Evolutionary conservation across 2,113 vertebrate species (phyloP).

Genomic region (Antidorcas marsupialis): DNA sequence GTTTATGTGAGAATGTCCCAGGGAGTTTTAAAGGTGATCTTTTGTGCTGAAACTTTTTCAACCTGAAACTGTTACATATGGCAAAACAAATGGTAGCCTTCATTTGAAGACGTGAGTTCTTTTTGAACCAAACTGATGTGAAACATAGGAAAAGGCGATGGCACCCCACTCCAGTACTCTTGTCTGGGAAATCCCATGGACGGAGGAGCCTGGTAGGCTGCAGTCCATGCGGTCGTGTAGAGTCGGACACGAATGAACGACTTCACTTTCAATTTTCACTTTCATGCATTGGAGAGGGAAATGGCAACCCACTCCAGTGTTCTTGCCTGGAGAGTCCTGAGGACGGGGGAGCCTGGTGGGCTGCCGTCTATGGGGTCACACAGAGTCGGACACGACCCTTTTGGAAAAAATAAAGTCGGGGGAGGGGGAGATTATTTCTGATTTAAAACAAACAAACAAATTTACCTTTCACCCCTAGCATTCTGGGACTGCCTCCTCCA

Average conservation of each 20-base stretch:
- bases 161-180: too few species aligned
- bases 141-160: background rate
- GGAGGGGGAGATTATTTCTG: background rate
- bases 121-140: conserved; percentile 11
- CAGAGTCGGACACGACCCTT: background rate
- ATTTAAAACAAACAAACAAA: background rate
- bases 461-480: background rate
- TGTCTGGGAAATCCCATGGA: too few species aligned
- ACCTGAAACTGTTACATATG: background rate
- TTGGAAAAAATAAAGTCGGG: background rate
- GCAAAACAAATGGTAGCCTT: conserved; percentile 40
- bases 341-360: too few species aligned
- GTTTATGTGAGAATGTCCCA: conserved; percentile 19
- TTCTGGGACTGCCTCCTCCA: background rate
- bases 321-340: too few species aligned
- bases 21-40: conserved; percentile 39
- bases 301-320: too few species aligned
- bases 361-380: too few species aligned
- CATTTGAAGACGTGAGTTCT: background rate
- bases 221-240: too few species aligned
- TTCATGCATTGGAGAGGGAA: too few species aligned
- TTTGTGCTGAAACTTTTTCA: conserved; percentile 28
- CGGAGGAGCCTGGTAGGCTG: too few species aligned
- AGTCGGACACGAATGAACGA: too few species aligned
- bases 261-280: too few species aligned